Evolutionary conservation across 2,113 vertebrate species (phyloP), one percentile per base, ranked within the genome.

Genomic region (Sarotherodon lohbergeri): DNA sequence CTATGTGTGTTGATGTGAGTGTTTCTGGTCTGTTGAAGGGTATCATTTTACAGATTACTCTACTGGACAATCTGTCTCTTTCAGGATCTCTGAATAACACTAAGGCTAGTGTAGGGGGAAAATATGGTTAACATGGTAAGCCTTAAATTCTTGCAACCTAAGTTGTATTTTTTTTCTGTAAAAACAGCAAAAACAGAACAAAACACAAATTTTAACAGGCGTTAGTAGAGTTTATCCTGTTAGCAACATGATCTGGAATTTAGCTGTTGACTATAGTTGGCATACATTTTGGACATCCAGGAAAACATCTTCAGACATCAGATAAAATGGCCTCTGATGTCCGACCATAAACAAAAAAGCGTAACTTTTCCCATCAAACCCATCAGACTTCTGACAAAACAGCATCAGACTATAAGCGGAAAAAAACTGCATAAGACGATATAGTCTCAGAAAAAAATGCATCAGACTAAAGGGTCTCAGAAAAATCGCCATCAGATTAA

Each of bases 11-110:
- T 32, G 27, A 78, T 78, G 46, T n/a, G 27, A 52, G 46, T 52
- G 54, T 79, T 48, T 86, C 17, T 83, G 50, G 86, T 12, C 48
- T 41, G 80, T 55, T 82, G 81, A 84, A 43, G 68, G 85, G 91
- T 84, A 90, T 95, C 89, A 59, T 87, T 85, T 94, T 91, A 91
- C 94, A 91, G 82, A 84, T 87, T 91, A 50, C 88, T 87, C 66
- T 80, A 79, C 78, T 80, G 78, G 81, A 92, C 90, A 92, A 63
- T 91, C 89, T 90, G 71, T 78, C 36, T 89, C 89, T 94, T 92
- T 92, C 89, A 94, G 57, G 78, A 81, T 86, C 50, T 89, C 81
- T 91, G 90, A 91, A 91, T 85, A 87, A 79, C 84, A 90, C 73
- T 34, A 17, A 63, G 52, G 57, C 82, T 46, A 29, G 43, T 36